A percentile compares a stretch with the other conserved stretches of the same genome.
phyloP scores from a whole-genome alignment of 2,888 invertebrate species.

The Ernsta delagoae region DNA sequence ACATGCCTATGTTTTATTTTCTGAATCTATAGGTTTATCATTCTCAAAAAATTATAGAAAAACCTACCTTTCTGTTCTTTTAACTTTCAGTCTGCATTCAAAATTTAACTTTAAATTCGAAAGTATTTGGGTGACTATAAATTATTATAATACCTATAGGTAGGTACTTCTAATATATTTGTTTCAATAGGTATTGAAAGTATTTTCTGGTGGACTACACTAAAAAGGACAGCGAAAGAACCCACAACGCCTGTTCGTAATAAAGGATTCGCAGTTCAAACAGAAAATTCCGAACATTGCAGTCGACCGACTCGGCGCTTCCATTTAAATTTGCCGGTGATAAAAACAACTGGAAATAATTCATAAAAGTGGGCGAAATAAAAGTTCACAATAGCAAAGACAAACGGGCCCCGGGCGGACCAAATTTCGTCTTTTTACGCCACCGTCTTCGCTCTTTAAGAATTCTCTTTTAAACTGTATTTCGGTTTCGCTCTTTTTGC shows the following conservation, averaged over 20 bases:
- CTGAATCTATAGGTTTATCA: too few relatives aligned
- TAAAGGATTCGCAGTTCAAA: slow-evolving; percentile 35
- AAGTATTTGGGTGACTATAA: too few relatives aligned
- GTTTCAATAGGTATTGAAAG: not conserved
- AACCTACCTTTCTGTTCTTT: too few relatives aligned
- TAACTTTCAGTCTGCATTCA: too few relatives aligned
- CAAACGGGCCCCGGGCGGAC: slow-evolving; percentile 73
- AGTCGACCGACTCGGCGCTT: slow-evolving; percentile 45
- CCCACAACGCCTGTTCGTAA: slow-evolving; percentile 18
- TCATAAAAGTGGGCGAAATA: slow-evolving; percentile 79
- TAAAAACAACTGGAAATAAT: slow-evolving; percentile 81
- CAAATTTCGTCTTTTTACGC: slow-evolving; percentile 78
- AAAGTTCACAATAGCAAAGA: slow-evolving; percentile 82
- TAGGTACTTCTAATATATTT: too few relatives aligned
- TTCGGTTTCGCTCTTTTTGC: slow-evolving; percentile 77
- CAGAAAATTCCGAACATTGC: slow-evolving; percentile 32
- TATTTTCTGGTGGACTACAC: slow-evolving; percentile 9
- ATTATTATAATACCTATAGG: too few relatives aligned
- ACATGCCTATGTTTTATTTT: too few relatives aligned
- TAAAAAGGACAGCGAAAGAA: slow-evolving; percentile 21
- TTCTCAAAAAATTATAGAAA: too few relatives aligned
- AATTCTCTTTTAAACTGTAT: slow-evolving; percentile 83
- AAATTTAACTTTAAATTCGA: too few relatives aligned
- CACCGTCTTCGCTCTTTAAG: slow-evolving; percentile 78
- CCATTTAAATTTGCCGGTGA: slow-evolving; percentile 69